A percentile compares a stretch with the other conserved stretches of the same genome.
These are phyloP conservation scores for Glandiceps talaboti DNA, from an alignment of 53 echinoderm and acorn worm species.

Conservation along the genomic window DNA sequence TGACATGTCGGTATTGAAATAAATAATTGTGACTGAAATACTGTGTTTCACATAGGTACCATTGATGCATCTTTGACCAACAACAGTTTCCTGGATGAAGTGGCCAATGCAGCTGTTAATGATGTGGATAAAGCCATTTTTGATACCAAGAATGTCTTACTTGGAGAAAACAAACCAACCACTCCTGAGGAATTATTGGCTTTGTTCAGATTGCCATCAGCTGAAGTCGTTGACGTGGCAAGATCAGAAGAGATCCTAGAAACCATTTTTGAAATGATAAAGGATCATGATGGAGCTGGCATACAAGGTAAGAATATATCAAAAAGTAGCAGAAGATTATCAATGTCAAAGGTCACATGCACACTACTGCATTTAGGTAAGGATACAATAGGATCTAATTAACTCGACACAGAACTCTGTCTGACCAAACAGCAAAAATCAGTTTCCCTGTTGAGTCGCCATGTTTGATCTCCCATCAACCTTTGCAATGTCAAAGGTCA, in stretches of 20 bases:
- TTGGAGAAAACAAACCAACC: conserved; percentile 46
- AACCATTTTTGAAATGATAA: conserved; percentile 64
- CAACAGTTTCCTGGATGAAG: background rate
- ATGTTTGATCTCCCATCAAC: too few relatives aligned
- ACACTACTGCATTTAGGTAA: background rate
- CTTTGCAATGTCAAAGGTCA: too few relatives aligned
- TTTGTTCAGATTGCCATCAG: conserved; percentile 73
- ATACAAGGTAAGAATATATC: too few relatives aligned
- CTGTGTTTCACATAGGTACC: too few relatives aligned
- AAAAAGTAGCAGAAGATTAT: too few relatives aligned
- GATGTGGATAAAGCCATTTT: conserved; percentile 73
- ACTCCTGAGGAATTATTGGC: conserved; percentile 78
- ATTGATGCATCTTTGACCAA: too few relatives aligned
- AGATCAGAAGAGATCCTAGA: conserved; percentile 83
- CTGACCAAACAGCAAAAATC: too few relatives aligned
- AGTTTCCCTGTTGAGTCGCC: too few relatives aligned
- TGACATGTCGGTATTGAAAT: too few relatives aligned
- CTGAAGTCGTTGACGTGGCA: conserved; percentile 71
- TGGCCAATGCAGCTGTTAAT: conserved; percentile 25
- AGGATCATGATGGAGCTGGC: conserved; percentile 14
- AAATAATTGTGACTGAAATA: too few relatives aligned
- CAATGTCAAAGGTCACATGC: too few relatives aligned
- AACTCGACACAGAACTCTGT: background rate
- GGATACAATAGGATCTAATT: background rate
- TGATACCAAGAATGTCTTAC: conserved; percentile 50